Evolutionary conservation across 2,888 invertebrate species (phyloP), one percentile per base, ranked within the genome.

Genomic region (Troides helena): DNA sequence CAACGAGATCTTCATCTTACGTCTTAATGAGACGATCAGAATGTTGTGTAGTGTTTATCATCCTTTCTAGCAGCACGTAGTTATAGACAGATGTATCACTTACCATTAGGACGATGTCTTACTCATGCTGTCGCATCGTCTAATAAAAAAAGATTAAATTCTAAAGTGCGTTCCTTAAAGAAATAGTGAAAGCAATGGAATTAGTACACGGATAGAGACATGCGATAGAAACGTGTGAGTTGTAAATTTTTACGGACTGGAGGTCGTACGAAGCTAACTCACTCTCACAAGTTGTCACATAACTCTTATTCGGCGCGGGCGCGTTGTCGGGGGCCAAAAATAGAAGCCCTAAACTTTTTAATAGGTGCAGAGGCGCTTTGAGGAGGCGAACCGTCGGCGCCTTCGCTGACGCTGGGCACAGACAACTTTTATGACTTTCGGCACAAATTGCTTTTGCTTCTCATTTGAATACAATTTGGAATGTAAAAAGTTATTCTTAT

Each of bases 331-430:
- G 79, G 77, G 81, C 86, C 85, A 87, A 88, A 90, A 90, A 91
- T 91, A 90, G 87, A 86, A 81, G 79, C 85, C 86, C 86, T 85
- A 84, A 88, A 78, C 76, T 89, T 90, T 89, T 90, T 89, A 90
- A 89, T 89, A 88, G 85, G 83, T 81, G 81, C 75, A 80, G 80
- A 83, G 81, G 77, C 77, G 80, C 78, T 80, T 79, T 78, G 75
- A 78, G 82, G 80, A 82, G 78, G 74, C 77, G 73, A 74, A 72
- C 73, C 76, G 77, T 77, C 87, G 86, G 86, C 87, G 87, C 88
- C 87, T 88, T 79, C 81, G 77, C 77, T 83, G 85, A 82, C 80
- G 78, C 73, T 78, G 74, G 78, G 79, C 77, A 77, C 77, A 79
- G 87, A 86, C 86, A 82, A 83, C 83, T 87, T 89, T 91, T 90